Evolutionary conservation across 2,113 vertebrate species (phyloP).

Genomic region (Cyprinodon tularosa): DNA sequence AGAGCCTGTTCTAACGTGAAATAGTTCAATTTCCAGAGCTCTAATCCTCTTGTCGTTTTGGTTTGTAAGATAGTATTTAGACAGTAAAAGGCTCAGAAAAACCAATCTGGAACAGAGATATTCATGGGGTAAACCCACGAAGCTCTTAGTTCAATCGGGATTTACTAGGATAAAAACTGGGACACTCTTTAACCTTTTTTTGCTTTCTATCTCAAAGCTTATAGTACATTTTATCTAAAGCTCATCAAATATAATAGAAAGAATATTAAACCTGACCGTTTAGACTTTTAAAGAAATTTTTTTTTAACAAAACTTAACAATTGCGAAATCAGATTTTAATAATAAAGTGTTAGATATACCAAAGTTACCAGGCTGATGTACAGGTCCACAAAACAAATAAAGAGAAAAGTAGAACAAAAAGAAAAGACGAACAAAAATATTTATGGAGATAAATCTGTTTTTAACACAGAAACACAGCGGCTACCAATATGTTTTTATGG

Average conservation of each 20-base stretch:
- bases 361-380: too few species aligned
- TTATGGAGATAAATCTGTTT: not conserved
- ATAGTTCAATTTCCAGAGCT: not conserved
- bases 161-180: not conserved
- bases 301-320: too few species aligned
- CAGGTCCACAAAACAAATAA: too few species aligned
- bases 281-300: not conserved
- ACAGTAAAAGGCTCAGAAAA: not conserved
- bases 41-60: too few species aligned
- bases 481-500: not conserved
- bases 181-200: not conserved
- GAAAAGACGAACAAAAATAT: not conserved
- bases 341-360: too few species aligned
- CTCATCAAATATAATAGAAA: too few species aligned
- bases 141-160: not conserved
- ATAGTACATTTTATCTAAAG: not conserved
- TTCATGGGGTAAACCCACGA: not conserved
- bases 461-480: not conserved
- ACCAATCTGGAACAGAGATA: not conserved
- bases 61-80: not conserved
- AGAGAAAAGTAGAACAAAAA: too few species aligned
- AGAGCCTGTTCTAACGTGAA: slow-evolving; percentile 11
- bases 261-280: not conserved
- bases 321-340: too few species aligned
- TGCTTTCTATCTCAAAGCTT: not conserved